Conservation (phyloP, 2,113 vertebrate species). For the Mellivora capensis region DNA sequence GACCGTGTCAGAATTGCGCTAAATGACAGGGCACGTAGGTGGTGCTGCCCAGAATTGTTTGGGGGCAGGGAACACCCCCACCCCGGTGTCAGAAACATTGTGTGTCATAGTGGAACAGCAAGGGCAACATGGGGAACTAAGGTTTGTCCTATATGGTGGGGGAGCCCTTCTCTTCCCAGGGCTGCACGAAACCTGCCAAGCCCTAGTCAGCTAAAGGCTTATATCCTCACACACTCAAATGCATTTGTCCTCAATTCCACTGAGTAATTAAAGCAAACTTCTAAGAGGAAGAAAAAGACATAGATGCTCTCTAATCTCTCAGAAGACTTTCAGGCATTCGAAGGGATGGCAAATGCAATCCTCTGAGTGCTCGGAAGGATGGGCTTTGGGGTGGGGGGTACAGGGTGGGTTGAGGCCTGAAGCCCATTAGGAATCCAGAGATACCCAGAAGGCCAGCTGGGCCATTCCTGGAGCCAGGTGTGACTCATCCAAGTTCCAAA, state of each 20-base stretch:
- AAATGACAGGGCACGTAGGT: not conserved
- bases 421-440: not conserved
- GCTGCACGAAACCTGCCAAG: not conserved
- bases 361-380: not conserved
- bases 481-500: not conserved
- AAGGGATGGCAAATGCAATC: not conserved
- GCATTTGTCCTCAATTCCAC: constrained; percentile 47
- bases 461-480: not conserved
- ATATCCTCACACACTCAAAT: not conserved
- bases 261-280: not conserved
- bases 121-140: not conserved
- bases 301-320: not conserved
- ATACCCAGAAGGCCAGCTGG: not conserved
- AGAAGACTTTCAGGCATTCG: not conserved
- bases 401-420: not conserved
- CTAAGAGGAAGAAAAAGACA: not conserved
- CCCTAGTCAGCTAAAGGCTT: not conserved
- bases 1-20: not conserved
- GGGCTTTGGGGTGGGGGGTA: too few species aligned
- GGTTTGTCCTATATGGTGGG: not conserved
- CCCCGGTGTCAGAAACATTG: not conserved
- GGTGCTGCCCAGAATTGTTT: not conserved
- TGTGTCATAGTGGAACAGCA: too few species aligned
- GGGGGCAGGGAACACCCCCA: not conserved
- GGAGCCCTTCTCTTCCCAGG: not conserved